These are phyloP conservation scores for Falco columbarius DNA, from an alignment of 2,797 vertebrate species.

Conservation along the genomic window DNA sequence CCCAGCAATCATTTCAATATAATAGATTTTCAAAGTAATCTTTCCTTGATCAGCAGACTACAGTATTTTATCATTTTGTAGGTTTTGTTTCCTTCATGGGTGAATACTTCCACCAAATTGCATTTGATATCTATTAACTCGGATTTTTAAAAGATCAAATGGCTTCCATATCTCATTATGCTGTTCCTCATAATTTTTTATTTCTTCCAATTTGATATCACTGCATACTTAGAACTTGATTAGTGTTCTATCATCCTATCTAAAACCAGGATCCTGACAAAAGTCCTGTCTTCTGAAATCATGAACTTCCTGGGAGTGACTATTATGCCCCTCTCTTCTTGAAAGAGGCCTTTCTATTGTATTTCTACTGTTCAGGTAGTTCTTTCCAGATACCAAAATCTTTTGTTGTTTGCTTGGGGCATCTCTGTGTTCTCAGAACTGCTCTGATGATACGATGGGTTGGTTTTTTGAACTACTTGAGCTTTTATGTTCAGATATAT, in stretches of 20 bases:
- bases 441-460: neutral
- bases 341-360: neutral
- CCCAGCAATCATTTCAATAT: constrained; percentile 59
- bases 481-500: neutral
- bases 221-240: constrained; percentile 47
- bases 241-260: constrained; percentile 37
- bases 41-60: constrained; percentile 72
- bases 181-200: constrained; percentile 52
- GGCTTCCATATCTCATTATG: constrained; percentile 66
- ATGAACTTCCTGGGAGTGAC: neutral
- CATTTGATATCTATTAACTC: constrained; percentile 74
- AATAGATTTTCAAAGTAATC: constrained; percentile 71
- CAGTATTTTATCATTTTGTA: constrained; percentile 72
- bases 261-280: constrained; percentile 39
- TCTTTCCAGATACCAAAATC: neutral
- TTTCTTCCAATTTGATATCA: constrained; percentile 4
- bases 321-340: neutral
- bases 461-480: neutral
- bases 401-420: neutral
- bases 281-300: neutral
- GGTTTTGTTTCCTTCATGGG: constrained; percentile 73
- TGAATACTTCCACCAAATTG: constrained; percentile 74
- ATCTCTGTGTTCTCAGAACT: neutral
- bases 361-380: neutral
- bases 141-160: constrained; percentile 70